Conservation (phyloP, 2,888 invertebrate genomes). For the Dexiosoma caninum region DNA sequence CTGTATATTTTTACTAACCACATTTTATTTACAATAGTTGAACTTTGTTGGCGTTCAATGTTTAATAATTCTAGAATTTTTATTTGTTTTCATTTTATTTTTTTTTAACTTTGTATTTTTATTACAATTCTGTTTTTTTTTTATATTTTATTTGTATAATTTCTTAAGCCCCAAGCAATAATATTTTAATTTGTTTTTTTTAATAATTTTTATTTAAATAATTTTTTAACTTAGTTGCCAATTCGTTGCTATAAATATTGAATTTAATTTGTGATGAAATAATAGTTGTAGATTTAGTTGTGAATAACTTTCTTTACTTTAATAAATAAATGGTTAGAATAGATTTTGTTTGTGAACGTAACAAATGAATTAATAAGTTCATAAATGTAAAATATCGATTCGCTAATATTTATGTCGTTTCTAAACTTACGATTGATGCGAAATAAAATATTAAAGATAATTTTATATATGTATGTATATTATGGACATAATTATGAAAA, state of each 20-base stretch:
- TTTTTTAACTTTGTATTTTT: not conserved
- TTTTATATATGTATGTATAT: too few relatives aligned
- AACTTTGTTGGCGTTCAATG: constrained; percentile 64
- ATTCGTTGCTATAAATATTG: not conserved
- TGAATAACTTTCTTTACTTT: not conserved
- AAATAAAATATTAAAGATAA: too few relatives aligned
- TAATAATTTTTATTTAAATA: not conserved
- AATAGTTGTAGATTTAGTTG: constrained; percentile 41
- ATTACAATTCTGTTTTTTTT: not conserved
- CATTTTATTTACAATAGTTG: constrained; percentile 53
- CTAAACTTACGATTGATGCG: too few relatives aligned
- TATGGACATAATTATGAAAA: too few relatives aligned
- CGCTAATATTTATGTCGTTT: too few relatives aligned
- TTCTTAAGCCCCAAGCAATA: constrained; percentile 57
- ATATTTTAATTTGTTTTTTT: constrained; percentile 15
- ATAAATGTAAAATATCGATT: not conserved
- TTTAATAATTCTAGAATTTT: constrained; percentile 33
- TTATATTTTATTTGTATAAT: constrained; percentile 6
- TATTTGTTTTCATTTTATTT: not conserved
- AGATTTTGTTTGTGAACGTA: not conserved
- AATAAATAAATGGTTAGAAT: constrained; percentile 29
- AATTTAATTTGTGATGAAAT: constrained; percentile 7
- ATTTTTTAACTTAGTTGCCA: constrained; percentile 17
- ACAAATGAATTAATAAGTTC: constrained; percentile 9
- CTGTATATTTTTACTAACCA: constrained; percentile 16